Evolutionary conservation across 2,888 invertebrate genomes (phyloP).

Genomic region (Cantharis flavilabris): DNA sequence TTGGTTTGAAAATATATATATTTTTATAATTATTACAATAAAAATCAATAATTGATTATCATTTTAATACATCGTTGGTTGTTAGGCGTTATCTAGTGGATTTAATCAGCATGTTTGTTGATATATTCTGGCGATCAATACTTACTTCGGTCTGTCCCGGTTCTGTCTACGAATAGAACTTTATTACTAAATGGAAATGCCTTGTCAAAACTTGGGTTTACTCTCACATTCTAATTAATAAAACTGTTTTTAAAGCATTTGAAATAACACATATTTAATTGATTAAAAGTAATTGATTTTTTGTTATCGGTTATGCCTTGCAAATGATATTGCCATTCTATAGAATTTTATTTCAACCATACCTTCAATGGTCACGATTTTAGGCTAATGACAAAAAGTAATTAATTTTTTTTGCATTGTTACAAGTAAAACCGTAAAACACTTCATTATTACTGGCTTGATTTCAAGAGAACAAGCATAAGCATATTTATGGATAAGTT

Average conservation of each 20-base stretch:
- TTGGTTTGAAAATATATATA: neutral
- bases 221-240: slow-evolving; percentile 3
- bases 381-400: neutral
- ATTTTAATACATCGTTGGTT: slow-evolving; percentile 23
- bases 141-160: slow-evolving; percentile 24
- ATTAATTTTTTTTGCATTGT: neutral
- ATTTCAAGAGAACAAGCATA: neutral
- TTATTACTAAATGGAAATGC: slow-evolving; percentile 26
- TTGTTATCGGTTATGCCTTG: neutral
- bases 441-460: neutral
- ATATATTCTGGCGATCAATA: slow-evolving; percentile 29
- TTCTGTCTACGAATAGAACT: slow-evolving; percentile 24
- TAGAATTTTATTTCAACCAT: neutral
- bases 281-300: neutral
- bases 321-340: neutral
- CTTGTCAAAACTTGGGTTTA: slow-evolving; percentile 15
- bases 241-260: neutral
- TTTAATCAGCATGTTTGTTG: slow-evolving; percentile 28
- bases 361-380: neutral
- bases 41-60: slow-evolving; percentile 7
- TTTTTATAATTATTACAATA: neutral
- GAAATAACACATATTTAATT: neutral
- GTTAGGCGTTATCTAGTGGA: slow-evolving; percentile 25
- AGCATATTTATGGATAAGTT: neutral
- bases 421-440: neutral